phyloP scores from a whole-genome alignment of 2,888 invertebrate genomes.

The Phengaris alcon region DNA sequence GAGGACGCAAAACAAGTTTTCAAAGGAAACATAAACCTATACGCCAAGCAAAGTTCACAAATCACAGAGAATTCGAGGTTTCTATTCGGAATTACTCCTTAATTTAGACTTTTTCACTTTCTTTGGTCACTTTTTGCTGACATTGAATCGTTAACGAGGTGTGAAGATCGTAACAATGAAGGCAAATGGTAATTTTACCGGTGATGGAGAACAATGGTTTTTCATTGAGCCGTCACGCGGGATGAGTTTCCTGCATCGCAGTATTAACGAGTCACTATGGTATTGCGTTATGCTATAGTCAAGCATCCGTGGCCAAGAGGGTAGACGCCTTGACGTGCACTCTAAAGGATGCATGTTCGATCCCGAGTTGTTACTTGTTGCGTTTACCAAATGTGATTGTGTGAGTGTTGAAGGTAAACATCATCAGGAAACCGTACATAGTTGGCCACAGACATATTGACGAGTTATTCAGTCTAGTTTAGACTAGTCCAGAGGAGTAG shows the following conservation, averaged over 20 bases:
- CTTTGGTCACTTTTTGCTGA: conserved; percentile 33
- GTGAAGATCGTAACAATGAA: conserved; percentile 54
- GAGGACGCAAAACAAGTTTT: neutral
- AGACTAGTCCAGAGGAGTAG: no score
- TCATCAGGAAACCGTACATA: no score
- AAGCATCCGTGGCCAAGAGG: neutral
- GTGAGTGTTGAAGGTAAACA: no score
- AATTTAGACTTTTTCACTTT: conserved; percentile 27
- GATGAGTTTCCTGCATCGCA: conserved; percentile 38
- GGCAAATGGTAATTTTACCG: conserved; percentile 37
- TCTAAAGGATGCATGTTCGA: neutral
- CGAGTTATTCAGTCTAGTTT: no score
- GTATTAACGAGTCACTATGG: neutral
- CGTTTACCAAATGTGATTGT: no score
- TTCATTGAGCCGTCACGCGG: conserved; percentile 43
- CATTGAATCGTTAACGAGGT: conserved; percentile 51
- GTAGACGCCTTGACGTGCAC: neutral
- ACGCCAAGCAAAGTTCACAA: neutral
- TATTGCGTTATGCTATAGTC: neutral
- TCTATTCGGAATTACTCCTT: conserved; percentile 8
- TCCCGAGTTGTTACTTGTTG: neutral
- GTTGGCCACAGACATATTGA: no score
- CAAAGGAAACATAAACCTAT: neutral
- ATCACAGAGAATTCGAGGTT: neutral
- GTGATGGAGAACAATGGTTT: conserved; percentile 41